Evolutionary conservation across 2,888 invertebrate genomes (phyloP).

Genomic region (Caenorhabditis zanzibari): DNA sequence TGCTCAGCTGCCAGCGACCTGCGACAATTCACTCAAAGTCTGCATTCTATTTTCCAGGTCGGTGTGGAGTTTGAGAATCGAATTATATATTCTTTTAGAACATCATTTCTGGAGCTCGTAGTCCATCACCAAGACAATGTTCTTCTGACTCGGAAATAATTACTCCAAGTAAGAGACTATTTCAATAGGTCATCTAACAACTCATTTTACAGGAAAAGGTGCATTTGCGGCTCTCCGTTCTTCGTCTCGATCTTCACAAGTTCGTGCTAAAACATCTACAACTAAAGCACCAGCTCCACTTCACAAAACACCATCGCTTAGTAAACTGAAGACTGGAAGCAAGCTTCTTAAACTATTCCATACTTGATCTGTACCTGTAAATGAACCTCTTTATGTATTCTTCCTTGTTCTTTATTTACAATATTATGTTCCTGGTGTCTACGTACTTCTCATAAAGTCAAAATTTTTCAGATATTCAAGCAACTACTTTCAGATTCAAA

Average conservation of each 20-base stretch:
- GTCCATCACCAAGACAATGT: conserved; percentile 78
- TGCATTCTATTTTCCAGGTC: conserved; percentile 73
- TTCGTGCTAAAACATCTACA: conserved; percentile 71
- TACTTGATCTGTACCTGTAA: conserved; percentile 31
- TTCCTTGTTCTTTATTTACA: background rate
- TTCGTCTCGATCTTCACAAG: conserved; percentile 70
- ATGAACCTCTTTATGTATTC: background rate
- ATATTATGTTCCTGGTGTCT: background rate
- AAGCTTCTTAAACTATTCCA: conserved; percentile 78
- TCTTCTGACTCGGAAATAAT: conserved; percentile 79
- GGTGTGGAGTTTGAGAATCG: no score
- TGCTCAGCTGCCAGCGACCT: conserved; percentile 75
- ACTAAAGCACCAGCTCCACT: conserved; percentile 67
- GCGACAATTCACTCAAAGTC: conserved; percentile 70
- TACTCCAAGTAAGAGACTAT: conserved; percentile 65
- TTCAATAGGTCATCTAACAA: no score
- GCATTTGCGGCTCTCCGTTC: conserved; percentile 71
- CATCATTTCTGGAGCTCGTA: conserved; percentile 73
- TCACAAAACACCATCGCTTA: conserved; percentile 73
- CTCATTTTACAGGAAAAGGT: conserved; percentile 70
- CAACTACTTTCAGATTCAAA: background rate
- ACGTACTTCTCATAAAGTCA: background rate
- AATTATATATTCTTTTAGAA: conserved; percentile 49
- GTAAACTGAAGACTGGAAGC: conserved; percentile 76
- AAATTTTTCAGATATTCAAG: no score